Evolutionary conservation across 2,113 vertebrate genomes (phyloP).

Genomic region (Probosciger aterrimus): DNA sequence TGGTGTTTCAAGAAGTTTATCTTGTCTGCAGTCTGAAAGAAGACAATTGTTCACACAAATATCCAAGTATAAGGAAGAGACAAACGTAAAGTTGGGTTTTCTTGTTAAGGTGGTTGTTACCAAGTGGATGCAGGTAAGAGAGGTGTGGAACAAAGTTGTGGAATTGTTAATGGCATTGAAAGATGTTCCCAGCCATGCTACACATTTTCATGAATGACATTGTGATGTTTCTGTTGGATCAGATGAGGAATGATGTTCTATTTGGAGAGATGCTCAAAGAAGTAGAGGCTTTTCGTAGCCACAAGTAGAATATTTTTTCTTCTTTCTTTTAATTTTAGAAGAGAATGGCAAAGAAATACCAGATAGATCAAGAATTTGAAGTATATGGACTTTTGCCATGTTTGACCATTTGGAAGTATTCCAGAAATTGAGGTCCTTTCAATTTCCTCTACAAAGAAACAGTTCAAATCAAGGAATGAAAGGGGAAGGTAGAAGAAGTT

Average conservation of each 20-base stretch:
- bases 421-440: neutral
- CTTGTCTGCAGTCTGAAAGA: neutral
- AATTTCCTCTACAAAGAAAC: neutral
- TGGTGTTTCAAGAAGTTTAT: neutral
- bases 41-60: neutral
- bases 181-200: neutral
- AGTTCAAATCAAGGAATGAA: neutral
- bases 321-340: neutral
- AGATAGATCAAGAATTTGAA: neutral
- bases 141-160: neutral
- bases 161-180: neutral
- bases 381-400: neutral
- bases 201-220: neutral
- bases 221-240: neutral
- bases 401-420: neutral
- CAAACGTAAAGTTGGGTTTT: neutral
- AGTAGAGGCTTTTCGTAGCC: neutral
- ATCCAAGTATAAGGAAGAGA: fast-evolving
- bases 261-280: neutral
- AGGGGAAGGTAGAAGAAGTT: neutral
- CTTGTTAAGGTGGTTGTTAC: neutral
- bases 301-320: neutral
- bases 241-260: neutral
- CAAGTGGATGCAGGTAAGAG: neutral
- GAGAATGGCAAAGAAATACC: neutral